Evolutionary conservation across 2,113 vertebrate genomes (phyloP).

Genomic region (Ursus arctos): DNA sequence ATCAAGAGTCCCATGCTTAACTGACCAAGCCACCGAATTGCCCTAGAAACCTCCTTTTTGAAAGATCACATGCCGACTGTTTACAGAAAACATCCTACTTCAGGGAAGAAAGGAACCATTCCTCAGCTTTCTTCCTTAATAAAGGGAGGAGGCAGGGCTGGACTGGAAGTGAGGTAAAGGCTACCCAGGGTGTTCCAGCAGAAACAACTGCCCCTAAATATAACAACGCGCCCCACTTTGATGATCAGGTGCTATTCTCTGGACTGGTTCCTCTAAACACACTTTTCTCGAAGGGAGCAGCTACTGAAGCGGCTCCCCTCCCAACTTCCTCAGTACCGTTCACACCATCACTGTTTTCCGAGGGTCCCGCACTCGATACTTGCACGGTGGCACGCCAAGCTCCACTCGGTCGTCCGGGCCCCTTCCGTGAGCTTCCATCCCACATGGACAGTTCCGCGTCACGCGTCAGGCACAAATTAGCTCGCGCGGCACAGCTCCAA

Average conservation of each 20-base stretch:
- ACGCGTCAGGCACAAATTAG: neutral
- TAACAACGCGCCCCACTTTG: neutral
- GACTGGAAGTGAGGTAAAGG: neutral
- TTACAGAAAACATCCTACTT: neutral
- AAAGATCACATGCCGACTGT: neutral
- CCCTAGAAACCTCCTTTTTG: neutral
- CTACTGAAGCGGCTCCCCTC: neutral
- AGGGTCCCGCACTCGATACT: neutral
- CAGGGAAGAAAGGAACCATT: neutral
- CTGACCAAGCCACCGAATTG: neutral
- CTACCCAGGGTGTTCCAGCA: neutral
- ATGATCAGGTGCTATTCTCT: neutral
- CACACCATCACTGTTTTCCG: neutral
- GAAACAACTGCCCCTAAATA: neutral
- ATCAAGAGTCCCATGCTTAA: neutral
- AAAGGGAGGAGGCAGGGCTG: neutral
- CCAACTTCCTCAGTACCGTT: neutral
- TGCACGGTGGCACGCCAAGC: neutral
- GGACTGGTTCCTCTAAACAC: neutral
- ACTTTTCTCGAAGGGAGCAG: neutral
- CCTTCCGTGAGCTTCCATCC: too few relatives aligned
- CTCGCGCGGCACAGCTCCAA: rapidly evolving
- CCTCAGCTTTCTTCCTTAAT: neutral
- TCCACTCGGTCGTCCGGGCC: rapidly evolving
- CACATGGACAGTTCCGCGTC: neutral